These are phyloP conservation scores for Brachypodius melanocephalos DNA, from an alignment of 2,113 vertebrate genomes.

Conservation along the genomic window DNA sequence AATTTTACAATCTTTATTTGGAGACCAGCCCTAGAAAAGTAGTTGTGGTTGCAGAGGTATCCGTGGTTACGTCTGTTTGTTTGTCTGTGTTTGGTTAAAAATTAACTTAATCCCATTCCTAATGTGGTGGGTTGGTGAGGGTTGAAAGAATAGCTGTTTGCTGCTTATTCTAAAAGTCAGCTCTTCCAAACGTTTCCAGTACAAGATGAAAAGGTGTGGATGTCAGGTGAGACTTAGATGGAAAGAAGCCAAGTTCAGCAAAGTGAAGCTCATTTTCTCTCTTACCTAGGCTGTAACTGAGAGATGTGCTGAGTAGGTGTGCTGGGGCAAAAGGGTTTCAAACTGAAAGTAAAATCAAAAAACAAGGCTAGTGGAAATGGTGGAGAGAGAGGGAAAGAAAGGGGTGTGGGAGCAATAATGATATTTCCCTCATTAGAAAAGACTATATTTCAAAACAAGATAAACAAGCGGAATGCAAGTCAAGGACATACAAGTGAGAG, in stretches of 20 bases:
- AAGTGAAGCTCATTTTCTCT: not conserved
- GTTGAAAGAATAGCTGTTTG: not conserved
- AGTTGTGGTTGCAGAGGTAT: not conserved
- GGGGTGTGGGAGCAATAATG: not conserved
- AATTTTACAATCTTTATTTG: not conserved
- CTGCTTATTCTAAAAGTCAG: not conserved
- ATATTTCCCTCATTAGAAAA: not conserved
- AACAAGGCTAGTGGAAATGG: not conserved
- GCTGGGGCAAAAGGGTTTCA: not conserved
- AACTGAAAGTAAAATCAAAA: not conserved
- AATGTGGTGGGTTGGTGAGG: not conserved
- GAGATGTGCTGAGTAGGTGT: not conserved
- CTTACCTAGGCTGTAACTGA: not conserved
- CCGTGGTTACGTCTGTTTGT: not conserved
- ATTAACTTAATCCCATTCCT: not conserved
- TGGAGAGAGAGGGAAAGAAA: fast-evolving
- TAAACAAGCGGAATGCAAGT: not conserved
- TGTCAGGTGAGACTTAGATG: not conserved
- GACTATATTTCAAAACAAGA: not conserved
- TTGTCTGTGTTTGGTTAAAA: not conserved
- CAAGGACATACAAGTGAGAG: not conserved
- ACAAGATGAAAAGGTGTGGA: not conserved
- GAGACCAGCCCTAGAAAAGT: not conserved
- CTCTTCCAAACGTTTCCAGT: not conserved
- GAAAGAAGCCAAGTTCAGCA: not conserved